Base-by-base conservation (phyloP, 2,797 vertebrate species). In the Danio jaintianensis region DNA sequence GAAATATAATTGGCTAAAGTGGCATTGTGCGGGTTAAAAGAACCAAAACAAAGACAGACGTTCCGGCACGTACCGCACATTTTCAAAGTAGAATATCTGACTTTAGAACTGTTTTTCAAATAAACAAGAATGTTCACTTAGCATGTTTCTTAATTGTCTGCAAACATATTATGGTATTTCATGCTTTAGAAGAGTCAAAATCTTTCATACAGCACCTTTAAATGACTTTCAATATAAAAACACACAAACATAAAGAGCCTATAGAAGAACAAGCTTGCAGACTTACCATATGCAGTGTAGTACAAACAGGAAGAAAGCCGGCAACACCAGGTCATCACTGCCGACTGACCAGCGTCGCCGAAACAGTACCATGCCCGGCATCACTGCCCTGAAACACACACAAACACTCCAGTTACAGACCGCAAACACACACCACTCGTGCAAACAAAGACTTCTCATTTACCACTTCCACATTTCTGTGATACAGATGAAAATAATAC, bases 291-390 rank as follows among this genome's bases (percentile, higher is more conserved):
- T 95, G 90, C 96, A 97, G 88, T 99, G 98, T 83, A 99, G 93
- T 83, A 99, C 91, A 90, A 99, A 99, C 84, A 99, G 96, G 91
- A 99, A 99, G 92, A 99, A 91, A 68, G 97, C 98, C 1, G 98
- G 98, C 93, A 99, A 92, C 94, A 99, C 98, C 85, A 99, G 96
- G 96, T 99, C 98, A 96, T 99, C 98, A 88, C 97, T 99, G 93
- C 98, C 98, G 88, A 99, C 98, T 95, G 98, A 99, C 98, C 98
- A 99, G 95, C 98, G 97, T 89, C 98, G 95, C 92, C 98, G 96
- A 93, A 99, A 99, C 94, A 99, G 96, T 86, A 99, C 98, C 88
- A 98, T 99, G 87, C 98, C 98, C 89, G 98, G 97, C 97, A 99
- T 99, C 92, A 94, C 93, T 93, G 92, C 93, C 93, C 94, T 94